Base-by-base conservation (phyloP, 2,113 vertebrate genomes). In the Halichoeres trimaculatus region DNA sequence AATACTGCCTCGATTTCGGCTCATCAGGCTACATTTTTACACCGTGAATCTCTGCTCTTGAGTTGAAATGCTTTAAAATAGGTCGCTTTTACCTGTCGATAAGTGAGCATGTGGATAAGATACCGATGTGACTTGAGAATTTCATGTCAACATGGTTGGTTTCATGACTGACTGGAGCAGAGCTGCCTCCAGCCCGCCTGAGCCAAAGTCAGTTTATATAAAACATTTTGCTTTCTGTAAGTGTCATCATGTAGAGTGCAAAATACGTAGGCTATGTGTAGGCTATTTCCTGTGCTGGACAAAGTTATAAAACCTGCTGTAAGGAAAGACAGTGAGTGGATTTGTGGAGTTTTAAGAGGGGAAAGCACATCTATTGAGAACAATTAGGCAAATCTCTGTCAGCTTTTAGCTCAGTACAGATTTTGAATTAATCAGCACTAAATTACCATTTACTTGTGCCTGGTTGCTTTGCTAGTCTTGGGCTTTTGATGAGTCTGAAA, bases 21-120 rank as follows among this genome's bases (percentile, higher is more conserved):
- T 76, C 76, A 63, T 81, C 84, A 56, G 82, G 53, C 78, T 88
- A 74, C 78, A 70, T 87, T 86, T 85, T 86, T 85, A 74, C 86
- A 80, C 82, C 65, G 83, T 34, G 74, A 40, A 26, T 24, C 16
- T 48, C 50, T 34, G 41, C 45, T 54, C 26, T 55, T 59, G 78
- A 80, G 70, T 81, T 78, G 10, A 60, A 62, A 73, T 60, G 14
- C 6, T 45, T 43, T 50, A 8, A 23, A 61, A 68, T 55, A 30
- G 47, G 75, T 83, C 41, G 24, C 68, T 64, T 34, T 60, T 79
- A 88, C 83, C 85, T 88, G 79, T 77, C 72, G 57, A 65, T 68
- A 54, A 76, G 16, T 16, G 47, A 70, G 74, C 0, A 48, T 60
- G 74, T 22, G 67, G 24, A 35, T 47, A 38, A 48, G 10, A 81